Conservation (phyloP, 2,113 vertebrate species). For the Nerophis lumbriciformis region DNA sequence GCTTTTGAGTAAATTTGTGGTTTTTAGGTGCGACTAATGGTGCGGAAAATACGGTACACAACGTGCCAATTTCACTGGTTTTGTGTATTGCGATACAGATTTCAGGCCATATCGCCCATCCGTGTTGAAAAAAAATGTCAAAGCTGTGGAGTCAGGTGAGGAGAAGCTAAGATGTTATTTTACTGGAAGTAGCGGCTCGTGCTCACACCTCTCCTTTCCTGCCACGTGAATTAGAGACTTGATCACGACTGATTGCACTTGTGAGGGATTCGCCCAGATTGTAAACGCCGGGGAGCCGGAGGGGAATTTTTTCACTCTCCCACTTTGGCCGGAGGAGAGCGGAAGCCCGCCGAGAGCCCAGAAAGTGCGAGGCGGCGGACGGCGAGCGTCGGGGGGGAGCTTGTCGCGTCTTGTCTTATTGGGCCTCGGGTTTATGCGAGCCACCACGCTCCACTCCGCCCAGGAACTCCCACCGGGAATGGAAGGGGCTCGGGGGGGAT, state of each 20-base stretch:
- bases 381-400: slow-evolving; percentile 57
- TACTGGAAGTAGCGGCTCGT: slow-evolving; percentile 55
- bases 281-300: slow-evolving; percentile 57
- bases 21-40: too few species aligned
- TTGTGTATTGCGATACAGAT: too few species aligned
- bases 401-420: slow-evolving; percentile 73
- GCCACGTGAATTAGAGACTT: slow-evolving; percentile 69
- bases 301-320: slow-evolving; percentile 20
- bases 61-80: too few species aligned
- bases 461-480: slow-evolving; percentile 66
- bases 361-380: slow-evolving; percentile 38
- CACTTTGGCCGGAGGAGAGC: slow-evolving; percentile 27
- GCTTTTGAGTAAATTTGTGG: too few species aligned
- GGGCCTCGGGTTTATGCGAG: slow-evolving; percentile 66
- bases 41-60: too few species aligned
- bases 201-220: slow-evolving; percentile 67
- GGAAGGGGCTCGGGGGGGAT: slow-evolving; percentile 56
- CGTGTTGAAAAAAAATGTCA: too few species aligned
- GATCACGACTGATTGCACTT: slow-evolving; percentile 69
- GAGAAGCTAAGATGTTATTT: slow-evolving; percentile 32
- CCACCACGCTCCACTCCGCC: slow-evolving; percentile 60
- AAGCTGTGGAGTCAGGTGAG: background rate
- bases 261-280: slow-evolving; percentile 68
- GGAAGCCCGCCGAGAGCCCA: slow-evolving; percentile 30
- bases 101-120: too few species aligned